Evolutionary conservation across 1,140 invertebrate genomes (phyloP).

Genomic region (Atopsyche davidsoni): DNA sequence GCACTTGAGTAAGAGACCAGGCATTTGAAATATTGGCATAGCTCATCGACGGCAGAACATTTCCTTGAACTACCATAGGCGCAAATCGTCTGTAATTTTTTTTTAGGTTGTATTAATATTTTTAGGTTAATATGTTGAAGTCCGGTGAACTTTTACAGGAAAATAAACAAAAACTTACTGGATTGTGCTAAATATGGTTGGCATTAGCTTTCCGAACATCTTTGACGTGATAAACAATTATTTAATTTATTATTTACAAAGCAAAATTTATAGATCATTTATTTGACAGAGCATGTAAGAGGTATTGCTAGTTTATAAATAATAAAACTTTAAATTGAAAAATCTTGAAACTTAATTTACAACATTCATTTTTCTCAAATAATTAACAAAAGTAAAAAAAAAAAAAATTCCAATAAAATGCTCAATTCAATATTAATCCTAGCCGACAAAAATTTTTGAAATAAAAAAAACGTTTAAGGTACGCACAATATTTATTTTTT

Average conservation of each 20-base stretch:
- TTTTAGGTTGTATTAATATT: background rate
- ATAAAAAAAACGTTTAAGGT: too few species aligned
- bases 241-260: background rate
- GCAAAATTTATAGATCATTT: too few species aligned
- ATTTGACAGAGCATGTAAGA: too few species aligned
- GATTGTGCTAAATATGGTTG: constrained; percentile 22
- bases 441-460: too few species aligned
- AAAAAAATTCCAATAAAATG: too few species aligned
- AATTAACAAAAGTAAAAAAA: too few species aligned
- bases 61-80: constrained; percentile 5
- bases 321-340: too few species aligned
- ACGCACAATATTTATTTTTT: too few species aligned
- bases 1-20: constrained; percentile 7
- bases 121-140: background rate
- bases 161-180: constrained; percentile 22
- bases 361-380: too few species aligned
- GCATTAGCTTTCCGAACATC: constrained; percentile 27
- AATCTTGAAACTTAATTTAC: too few species aligned
- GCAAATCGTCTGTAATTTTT: constrained; percentile 7
- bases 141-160: background rate
- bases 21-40: background rate
- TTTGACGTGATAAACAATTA: constrained; percentile 8
- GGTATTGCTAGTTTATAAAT: background rate
- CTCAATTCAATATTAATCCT: too few species aligned
- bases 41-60: constrained; percentile 4